These are phyloP conservation scores for Sturnus vulgaris DNA, from an alignment of 2,113 vertebrate genomes.

Conservation along the genomic window DNA sequence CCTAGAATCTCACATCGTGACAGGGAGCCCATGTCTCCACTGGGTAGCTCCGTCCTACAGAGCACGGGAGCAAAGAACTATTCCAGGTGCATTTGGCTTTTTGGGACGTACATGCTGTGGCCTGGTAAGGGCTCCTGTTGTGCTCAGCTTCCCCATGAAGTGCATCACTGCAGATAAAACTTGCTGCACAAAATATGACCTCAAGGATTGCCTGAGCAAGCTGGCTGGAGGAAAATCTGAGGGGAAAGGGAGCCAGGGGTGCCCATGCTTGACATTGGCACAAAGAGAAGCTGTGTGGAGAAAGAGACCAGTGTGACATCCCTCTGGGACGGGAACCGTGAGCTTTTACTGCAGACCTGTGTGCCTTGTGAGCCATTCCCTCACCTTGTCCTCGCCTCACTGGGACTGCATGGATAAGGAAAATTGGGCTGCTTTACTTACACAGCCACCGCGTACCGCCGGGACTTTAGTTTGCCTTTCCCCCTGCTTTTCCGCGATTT, in stretches of 20 bases:
- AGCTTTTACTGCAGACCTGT: rapidly evolving
- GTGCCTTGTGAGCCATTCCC: rapidly evolving
- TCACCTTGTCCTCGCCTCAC: rapidly evolving
- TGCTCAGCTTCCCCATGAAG: neutral
- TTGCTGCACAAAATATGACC: rapidly evolving
- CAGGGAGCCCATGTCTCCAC: rapidly evolving
- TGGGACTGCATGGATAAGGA: rapidly evolving
- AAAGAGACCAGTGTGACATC: rapidly evolving
- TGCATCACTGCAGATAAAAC: neutral
- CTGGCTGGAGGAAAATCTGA: neutral
- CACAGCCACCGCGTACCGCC: rapidly evolving
- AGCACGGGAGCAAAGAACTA: neutral
- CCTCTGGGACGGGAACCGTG: too few relatives aligned
- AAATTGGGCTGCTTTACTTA: rapidly evolving
- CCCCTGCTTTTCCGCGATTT: neutral
- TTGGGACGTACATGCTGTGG: rapidly evolving
- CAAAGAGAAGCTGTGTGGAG: rapidly evolving
- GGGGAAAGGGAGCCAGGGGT: rapidly evolving
- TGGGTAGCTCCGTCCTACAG: rapidly evolving
- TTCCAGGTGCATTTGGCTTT: neutral
- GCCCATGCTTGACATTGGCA: rapidly evolving
- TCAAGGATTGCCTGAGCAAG: neutral
- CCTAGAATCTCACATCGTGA: rapidly evolving
- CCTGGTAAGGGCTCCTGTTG: neutral
- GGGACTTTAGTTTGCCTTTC: rapidly evolving